Conservation (phyloP, 2,888 invertebrate species). For the Aporophyla nigra region DNA sequence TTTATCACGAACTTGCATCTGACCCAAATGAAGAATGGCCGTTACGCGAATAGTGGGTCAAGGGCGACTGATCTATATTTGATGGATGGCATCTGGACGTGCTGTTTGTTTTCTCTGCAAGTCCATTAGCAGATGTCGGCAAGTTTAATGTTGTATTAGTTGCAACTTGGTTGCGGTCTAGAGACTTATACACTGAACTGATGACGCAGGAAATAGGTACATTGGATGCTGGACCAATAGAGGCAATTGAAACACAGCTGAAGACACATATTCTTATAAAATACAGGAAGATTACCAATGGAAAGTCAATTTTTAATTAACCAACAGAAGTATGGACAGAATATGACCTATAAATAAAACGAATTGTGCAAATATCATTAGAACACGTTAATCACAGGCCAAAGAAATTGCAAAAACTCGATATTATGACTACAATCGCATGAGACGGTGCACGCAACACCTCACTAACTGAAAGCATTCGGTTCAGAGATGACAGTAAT, state of each 20-base stretch:
- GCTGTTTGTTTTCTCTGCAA: not conserved
- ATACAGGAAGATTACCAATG: not conserved
- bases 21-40: constrained; percentile 18
- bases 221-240: not conserved
- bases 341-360: constrained; percentile 21
- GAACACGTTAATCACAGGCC: constrained; percentile 26
- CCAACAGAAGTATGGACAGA: not conserved
- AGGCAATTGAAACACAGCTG: not conserved
- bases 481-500: constrained; percentile 53
- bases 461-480: constrained; percentile 47
- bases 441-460: constrained; percentile 56
- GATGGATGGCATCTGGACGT: constrained; percentile 5
- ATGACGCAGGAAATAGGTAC: not conserved
- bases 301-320: not conserved
- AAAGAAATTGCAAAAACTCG: constrained; percentile 46
- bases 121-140: not conserved
- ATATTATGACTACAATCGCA: constrained; percentile 46
- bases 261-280: not conserved
- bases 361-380: constrained; percentile 16
- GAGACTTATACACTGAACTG: not conserved
- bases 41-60: constrained; percentile 37
- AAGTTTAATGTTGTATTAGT: not conserved
- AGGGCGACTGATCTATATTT: constrained; percentile 31
- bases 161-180: not conserved
- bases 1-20: constrained; percentile 31